Base-by-base conservation (phyloP, 2,888 invertebrate species). In the Drosophila infuscata region DNA sequence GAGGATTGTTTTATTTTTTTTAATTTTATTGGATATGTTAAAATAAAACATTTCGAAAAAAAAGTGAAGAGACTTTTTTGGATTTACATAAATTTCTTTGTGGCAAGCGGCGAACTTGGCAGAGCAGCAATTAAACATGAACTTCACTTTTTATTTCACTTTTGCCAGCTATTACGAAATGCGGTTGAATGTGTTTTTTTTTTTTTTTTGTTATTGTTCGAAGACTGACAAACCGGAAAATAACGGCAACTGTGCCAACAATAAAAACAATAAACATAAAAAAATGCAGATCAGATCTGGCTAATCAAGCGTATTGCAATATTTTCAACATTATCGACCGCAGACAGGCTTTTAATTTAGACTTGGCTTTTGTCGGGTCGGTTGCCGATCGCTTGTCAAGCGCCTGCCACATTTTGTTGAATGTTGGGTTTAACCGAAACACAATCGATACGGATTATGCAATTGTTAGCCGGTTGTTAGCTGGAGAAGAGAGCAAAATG, bases 91-190 rank as follows among this genome's bases (percentile, higher is more conserved):
- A 85, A 89, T 89, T 82, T 83, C 74, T 78, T 80, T 80, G 33
- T 33, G 65, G 49, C 76, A 57, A 57, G 72, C 74, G 74, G 73
- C 76, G 63, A 81, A 78, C 73, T 70, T 76, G 65, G 70, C 54
- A 46, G 80, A 74, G 80, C 74, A 77, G 85, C 91, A 89, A 91
- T 91, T 85, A 90, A 90, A 91, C 89, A 91, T 89, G 91, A 90
- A 89, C 83, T 89, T 89, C 77, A 79, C 74, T 77, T 82, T 86
- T 87, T 82, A 83, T 81, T 73, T 79, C 51, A 67, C 70, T 76
- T 73, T 76, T 73, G 58, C 64, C 66, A 48, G 52, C 41, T 77
- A 76, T 90, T 90, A 91, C 91, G 90, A 90, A 88, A 90, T 86
- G 54, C 33, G 11, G 43, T 59, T 64, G 64, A 62, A 63, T 65